A percentile compares a stretch with the other conserved stretches of the same genome.
Evolutionary conservation across 2,113 vertebrate genomes (phyloP).

Genomic region (Myrmecophaga tridactyla): DNA sequence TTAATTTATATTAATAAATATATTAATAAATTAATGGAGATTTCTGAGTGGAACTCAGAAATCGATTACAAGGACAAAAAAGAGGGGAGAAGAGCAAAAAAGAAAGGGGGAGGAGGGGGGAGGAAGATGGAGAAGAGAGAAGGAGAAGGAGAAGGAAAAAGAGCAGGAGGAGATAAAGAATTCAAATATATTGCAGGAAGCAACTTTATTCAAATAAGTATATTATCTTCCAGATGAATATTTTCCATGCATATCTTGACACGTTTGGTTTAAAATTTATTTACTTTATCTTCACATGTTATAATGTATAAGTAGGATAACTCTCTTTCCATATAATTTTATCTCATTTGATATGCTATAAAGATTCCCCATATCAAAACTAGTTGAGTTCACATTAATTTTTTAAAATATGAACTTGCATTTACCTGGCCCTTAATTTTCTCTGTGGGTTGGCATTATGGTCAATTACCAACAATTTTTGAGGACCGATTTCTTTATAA

Average conservation of each 20-base stretch:
- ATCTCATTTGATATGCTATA: constrained; percentile 33
- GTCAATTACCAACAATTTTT: neutral
- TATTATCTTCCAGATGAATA: constrained; percentile 30
- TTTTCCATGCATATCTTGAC: constrained; percentile 40
- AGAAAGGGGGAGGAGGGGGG: too few species aligned
- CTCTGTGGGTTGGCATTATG: neutral
- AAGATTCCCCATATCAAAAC: constrained; percentile 1
- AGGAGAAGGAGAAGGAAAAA: neutral
- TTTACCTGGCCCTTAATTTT: neutral
- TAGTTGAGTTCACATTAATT: neutral
- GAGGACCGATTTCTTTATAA: neutral
- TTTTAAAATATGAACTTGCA: neutral
- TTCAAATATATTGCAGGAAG: constrained; percentile 25
- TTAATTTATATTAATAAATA: too few species aligned
- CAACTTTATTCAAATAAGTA: constrained; percentile 57
- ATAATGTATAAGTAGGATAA: neutral
- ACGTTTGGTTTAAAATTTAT: constrained; percentile 31
- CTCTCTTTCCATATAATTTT: constrained; percentile 15
- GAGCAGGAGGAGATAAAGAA: neutral
- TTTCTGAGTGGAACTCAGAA: constrained; percentile 24
- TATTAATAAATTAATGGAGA: neutral
- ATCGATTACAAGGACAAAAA: constrained; percentile 7
- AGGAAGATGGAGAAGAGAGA: neutral
- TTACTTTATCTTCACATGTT: constrained; percentile 33
- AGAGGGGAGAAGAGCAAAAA: neutral